phyloP scores from a whole-genome alignment of 2,797 vertebrate genomes.

The Xiphorhynchus erythropygius region DNA sequence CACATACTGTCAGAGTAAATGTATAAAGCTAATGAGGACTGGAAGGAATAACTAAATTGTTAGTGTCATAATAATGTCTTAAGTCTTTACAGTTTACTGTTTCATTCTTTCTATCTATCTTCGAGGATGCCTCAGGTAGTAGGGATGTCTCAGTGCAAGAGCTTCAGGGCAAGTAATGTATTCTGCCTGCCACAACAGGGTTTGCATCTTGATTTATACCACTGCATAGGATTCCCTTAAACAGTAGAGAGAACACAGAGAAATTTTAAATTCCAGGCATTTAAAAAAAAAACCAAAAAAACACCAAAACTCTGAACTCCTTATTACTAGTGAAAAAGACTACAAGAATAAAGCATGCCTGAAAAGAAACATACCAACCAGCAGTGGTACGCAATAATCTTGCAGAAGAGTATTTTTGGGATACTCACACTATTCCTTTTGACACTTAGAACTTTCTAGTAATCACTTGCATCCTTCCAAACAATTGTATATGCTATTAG shows the following conservation, averaged over 20 bases:
- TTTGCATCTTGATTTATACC: not conserved
- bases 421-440: not conserved
- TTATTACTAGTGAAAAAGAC: not conserved
- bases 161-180: not conserved
- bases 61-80: not conserved
- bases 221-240: not conserved
- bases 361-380: not conserved
- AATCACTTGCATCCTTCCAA: not conserved
- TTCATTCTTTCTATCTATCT: not conserved
- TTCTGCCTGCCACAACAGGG: not conserved
- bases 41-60: not conserved
- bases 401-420: not conserved
- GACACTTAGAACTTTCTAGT: not conserved
- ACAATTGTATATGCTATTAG: not conserved
- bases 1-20: not conserved
- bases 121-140: not conserved
- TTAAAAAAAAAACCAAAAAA: not conserved
- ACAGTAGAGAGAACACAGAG: not conserved
- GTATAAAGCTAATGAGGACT: not conserved
- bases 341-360: not conserved
- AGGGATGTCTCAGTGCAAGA: not conserved
- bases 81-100: not conserved
- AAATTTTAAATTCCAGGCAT: not conserved
- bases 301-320: not conserved
- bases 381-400: not conserved